These are phyloP conservation scores for Xyrichtys novacula DNA, from an alignment of 2,797 vertebrate genomes.

Conservation along the genomic window DNA sequence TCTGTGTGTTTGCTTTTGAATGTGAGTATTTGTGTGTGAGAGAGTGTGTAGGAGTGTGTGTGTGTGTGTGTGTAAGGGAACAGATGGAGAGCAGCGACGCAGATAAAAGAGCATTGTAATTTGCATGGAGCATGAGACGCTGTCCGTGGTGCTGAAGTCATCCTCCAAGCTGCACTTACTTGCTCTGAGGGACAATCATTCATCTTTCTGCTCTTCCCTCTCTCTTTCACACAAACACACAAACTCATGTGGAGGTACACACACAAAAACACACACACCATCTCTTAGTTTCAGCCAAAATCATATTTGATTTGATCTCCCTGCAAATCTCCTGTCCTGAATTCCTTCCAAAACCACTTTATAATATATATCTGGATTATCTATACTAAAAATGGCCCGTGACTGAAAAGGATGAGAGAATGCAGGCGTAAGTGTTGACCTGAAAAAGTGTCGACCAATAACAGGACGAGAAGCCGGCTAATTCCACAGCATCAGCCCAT, in stretches of 20 bases:
- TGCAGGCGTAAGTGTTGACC: conserved; percentile 49
- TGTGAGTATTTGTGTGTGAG: conserved; percentile 21
- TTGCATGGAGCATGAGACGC: conserved; percentile 47
- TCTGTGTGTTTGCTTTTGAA: conserved; percentile 28
- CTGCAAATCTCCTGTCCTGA: conserved; percentile 64
- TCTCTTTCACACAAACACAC: conserved; percentile 6
- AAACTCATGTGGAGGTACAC: conserved; percentile 5
- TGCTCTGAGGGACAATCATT: conserved; percentile 53
- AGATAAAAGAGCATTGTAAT: conserved; percentile 55
- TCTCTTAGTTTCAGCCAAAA: conserved; percentile 44
- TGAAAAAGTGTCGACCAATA: conserved; percentile 63
- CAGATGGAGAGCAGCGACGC: conserved; percentile 42
- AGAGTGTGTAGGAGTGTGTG: conserved; percentile 9
- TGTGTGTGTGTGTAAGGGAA: conserved; percentile 18
- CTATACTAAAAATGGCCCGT: conserved; percentile 62
- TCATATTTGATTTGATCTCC: conserved; percentile 66
- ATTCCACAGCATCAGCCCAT: conserved; percentile 57
- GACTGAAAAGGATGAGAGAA: conserved; percentile 64
- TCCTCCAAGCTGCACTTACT: conserved; percentile 42
- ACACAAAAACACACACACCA: conserved; percentile 17
- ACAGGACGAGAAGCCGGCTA: conserved; percentile 54
- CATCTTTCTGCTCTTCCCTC: conserved; percentile 32
- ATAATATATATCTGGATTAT: conserved; percentile 73
- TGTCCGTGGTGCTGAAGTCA: conserved; percentile 82
- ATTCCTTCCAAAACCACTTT: conserved; percentile 66